Evolutionary conservation across 2,113 vertebrate genomes (phyloP).

Genomic region (Scomber colias): DNA sequence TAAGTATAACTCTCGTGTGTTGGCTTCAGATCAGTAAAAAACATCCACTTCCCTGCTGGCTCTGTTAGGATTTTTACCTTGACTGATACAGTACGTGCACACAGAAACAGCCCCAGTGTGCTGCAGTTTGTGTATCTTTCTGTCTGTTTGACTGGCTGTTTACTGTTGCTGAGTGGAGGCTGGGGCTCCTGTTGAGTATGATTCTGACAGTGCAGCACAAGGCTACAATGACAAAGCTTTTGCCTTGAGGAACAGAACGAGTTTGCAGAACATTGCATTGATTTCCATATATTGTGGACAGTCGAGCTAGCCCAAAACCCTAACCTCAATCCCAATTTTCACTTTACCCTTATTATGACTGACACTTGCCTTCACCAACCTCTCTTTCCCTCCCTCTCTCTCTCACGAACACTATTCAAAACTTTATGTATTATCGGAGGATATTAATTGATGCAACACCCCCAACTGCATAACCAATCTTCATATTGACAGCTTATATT

Average conservation of each 20-base stretch:
- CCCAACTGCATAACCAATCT: too few relatives aligned
- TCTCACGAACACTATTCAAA: too few relatives aligned
- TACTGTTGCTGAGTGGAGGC: slow-evolving; percentile 55
- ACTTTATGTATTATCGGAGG: too few relatives aligned
- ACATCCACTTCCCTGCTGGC: slow-evolving; percentile 58
- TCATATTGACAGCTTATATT: too few relatives aligned
- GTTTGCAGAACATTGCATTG: too few relatives aligned
- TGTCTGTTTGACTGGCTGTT: slow-evolving; percentile 59
- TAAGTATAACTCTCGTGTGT: slow-evolving; percentile 40
- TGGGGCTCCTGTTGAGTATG: slow-evolving; percentile 52
- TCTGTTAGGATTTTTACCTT: slow-evolving; percentile 59
- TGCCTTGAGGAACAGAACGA: slow-evolving; percentile 1
- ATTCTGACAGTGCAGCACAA: slow-evolving; percentile 56
- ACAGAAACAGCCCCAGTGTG: slow-evolving; percentile 41
- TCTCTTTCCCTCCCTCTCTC: too few relatives aligned
- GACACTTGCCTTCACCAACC: too few relatives aligned
- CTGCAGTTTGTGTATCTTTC: slow-evolving; percentile 45
- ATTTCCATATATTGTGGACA: too few relatives aligned
- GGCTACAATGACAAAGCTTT: slow-evolving; percentile 49
- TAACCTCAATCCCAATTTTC: too few relatives aligned
- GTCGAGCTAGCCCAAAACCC: too few relatives aligned
- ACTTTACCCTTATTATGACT: too few relatives aligned
- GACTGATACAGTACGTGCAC: slow-evolving; percentile 56
- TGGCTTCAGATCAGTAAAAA: slow-evolving; percentile 63
- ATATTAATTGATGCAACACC: too few relatives aligned